Percentiles rank a stretch among this genome's conserved stretches.
These are phyloP conservation scores for Scaptomyza hsui DNA, from an alignment of 1,140 invertebrate species.

Conservation along the genomic window DNA sequence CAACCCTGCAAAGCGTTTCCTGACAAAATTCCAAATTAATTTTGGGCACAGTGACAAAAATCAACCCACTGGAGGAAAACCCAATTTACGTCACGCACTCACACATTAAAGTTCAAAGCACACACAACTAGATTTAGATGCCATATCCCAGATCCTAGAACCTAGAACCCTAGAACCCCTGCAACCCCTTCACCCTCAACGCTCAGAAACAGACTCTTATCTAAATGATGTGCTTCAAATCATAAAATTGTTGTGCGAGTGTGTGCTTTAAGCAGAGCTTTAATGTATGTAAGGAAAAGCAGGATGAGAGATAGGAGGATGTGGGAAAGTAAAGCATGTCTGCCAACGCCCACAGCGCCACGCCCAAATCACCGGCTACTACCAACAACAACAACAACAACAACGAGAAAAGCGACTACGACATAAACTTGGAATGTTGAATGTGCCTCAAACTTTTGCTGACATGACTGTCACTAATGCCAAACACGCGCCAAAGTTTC, in stretches of 20 bases:
- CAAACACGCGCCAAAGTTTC: constrained; percentile 82
- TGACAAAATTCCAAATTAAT: constrained; percentile 3
- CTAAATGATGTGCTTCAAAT: constrained; percentile 53
- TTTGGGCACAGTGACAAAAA: constrained; percentile 21
- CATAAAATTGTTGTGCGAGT: constrained; percentile 19
- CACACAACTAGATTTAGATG: constrained; percentile 12
- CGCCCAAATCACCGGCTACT: constrained; percentile 31
- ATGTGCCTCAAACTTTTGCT: constrained; percentile 81
- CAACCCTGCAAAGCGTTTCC: background rate
- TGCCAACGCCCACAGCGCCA: constrained; percentile 48
- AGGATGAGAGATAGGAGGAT: constrained; percentile 11
- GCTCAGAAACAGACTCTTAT: constrained; percentile 29
- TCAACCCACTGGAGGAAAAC: background rate
- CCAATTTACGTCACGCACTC: constrained; percentile 8
- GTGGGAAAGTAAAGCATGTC: constrained; percentile 50
- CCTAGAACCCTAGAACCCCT: background rate
- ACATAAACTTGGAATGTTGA: constrained; percentile 81
- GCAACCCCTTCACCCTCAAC: background rate
- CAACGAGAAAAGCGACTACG: constrained; percentile 31
- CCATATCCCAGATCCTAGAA: constrained; percentile 1
- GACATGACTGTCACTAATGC: constrained; percentile 82
- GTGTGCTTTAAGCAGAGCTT: constrained; percentile 52
- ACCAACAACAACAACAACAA: constrained; percentile 6
- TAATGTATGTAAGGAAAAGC: constrained; percentile 29
- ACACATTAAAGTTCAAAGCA: constrained; percentile 28